A percentile compares a stretch with the other conserved stretches of the same genome.
These are phyloP conservation scores for Podarcis cretensis DNA, from an alignment of 2,113 vertebrate species.

Conservation along the genomic window DNA sequence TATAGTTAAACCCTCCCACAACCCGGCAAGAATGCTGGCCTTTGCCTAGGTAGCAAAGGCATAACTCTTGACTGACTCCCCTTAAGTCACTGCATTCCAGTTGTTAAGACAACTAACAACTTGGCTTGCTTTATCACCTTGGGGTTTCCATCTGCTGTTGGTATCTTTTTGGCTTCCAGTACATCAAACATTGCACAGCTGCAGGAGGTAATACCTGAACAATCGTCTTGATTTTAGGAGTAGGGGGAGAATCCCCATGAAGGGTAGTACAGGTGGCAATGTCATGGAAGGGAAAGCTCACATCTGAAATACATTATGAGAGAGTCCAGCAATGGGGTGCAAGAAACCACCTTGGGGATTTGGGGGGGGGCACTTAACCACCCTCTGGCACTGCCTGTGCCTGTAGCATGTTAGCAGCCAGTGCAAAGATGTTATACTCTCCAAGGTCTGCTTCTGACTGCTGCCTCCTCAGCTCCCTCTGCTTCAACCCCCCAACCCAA, in stretches of 20 bases:
- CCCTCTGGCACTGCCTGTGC: too few relatives aligned
- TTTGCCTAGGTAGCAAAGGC: too few relatives aligned
- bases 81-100: too few relatives aligned
- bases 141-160: not conserved
- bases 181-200: not conserved
- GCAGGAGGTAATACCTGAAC: not conserved
- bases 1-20: not conserved
- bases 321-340: too few relatives aligned
- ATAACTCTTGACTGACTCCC: too few relatives aligned
- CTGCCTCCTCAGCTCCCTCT: too few relatives aligned
- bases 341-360: too few relatives aligned
- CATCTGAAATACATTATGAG: too few relatives aligned
- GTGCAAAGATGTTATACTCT: not conserved
- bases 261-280: too few relatives aligned
- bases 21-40: too few relatives aligned
- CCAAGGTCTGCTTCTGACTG: not conserved
- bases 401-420: not conserved
- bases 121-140: not conserved
- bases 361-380: too few relatives aligned
- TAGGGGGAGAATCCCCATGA: not conserved
- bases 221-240: not conserved
- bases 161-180: not conserved
- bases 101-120: not conserved
- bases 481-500: too few relatives aligned
- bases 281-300: not conserved